Conservation (phyloP, 1,140 invertebrate genomes). For the Phortica variegata region DNA sequence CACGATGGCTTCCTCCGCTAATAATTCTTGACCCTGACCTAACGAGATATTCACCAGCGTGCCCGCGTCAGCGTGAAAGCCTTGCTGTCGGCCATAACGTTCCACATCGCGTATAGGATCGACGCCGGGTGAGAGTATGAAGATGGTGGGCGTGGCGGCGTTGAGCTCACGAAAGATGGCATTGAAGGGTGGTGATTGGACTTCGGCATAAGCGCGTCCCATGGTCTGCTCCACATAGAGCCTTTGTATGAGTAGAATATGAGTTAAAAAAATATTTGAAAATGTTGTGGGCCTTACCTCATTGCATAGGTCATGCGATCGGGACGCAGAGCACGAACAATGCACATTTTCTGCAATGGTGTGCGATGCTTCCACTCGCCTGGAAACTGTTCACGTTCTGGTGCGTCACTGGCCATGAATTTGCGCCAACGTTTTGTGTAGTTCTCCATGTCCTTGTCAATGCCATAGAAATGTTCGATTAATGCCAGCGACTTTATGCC, state of each 20-base stretch:
- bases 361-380: constrained; percentile 96
- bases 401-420: constrained; percentile 86
- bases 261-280: not conserved
- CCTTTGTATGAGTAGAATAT: constrained; percentile 31
- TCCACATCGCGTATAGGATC: constrained; percentile 92
- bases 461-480: constrained; percentile 82
- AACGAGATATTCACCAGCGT: constrained; percentile 92
- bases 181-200: constrained; percentile 74
- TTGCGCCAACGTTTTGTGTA: constrained; percentile 91
- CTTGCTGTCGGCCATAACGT: constrained; percentile 72
- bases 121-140: constrained; percentile 92
- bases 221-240: constrained; percentile 85
- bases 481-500: constrained; percentile 79
- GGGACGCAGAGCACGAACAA: constrained; percentile 84
- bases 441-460: constrained; percentile 93
- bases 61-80: constrained; percentile 74
- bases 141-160: constrained; percentile 85
- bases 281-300: constrained; percentile 14
- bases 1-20: constrained; percentile 84
- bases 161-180: constrained; percentile 87
- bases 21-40: constrained; percentile 90
- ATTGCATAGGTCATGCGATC: constrained; percentile 63
- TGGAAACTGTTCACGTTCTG: constrained; percentile 91
- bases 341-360: constrained; percentile 84
- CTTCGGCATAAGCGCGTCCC: constrained; percentile 79